A percentile compares a stretch with the other conserved stretches of the same genome.
Conservation (phyloP, 2,888 invertebrate species). For the Rhorus exstirpatorius region DNA sequence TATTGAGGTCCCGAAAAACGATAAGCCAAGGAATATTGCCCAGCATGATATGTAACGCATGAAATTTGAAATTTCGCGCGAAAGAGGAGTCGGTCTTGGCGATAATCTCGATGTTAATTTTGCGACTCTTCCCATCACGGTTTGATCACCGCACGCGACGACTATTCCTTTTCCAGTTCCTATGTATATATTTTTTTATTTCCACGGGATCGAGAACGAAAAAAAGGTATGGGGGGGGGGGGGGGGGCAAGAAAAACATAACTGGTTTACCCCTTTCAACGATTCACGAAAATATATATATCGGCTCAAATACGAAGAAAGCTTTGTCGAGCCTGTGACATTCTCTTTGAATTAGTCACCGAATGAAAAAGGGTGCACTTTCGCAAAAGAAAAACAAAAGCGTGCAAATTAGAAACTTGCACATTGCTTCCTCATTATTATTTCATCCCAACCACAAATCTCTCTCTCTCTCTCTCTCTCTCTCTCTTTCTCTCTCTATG, state of each 20-base stretch:
- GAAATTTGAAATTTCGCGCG: constrained; percentile 92
- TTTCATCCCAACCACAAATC: no score
- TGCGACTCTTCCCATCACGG: constrained; percentile 91
- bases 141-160: constrained; percentile 89
- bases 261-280: constrained; percentile 43
- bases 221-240: background rate
- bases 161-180: constrained; percentile 88
- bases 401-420: no score
- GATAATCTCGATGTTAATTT: constrained; percentile 89
- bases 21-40: constrained; percentile 89
- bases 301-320: background rate
- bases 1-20: constrained; percentile 91
- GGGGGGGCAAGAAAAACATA: no score
- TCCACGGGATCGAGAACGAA: background rate
- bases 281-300: background rate
- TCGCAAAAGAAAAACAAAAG: constrained; percentile 11
- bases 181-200: constrained; percentile 71
- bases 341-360: constrained; percentile 20
- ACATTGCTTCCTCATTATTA: no score
- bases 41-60: constrained; percentile 91
- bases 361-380: background rate
- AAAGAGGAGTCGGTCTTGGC: constrained; percentile 91
- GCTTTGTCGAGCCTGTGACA: background rate
- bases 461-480: no score
- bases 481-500: no score